Conservation (phyloP, 2,888 invertebrate genomes). For the Acheta domesticus region DNA sequence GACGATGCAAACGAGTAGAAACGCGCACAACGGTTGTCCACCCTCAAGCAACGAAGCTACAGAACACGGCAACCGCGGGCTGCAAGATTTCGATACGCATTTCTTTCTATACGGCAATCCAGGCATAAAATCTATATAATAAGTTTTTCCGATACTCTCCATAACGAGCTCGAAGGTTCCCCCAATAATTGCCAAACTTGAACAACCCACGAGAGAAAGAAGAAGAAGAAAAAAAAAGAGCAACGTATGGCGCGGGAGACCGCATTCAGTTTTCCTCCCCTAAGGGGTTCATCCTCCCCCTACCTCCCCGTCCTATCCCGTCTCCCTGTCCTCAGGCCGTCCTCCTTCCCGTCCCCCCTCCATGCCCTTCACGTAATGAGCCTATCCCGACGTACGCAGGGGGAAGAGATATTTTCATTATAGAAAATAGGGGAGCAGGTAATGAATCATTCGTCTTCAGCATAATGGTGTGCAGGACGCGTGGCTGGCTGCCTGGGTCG, state of each 20-base stretch:
- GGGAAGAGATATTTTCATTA: conserved; percentile 18
- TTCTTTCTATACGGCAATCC: conserved; percentile 11
- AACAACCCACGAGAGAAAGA: not conserved
- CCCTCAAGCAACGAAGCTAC: no score
- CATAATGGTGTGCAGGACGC: not conserved
- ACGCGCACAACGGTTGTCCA: no score
- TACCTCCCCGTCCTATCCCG: not conserved
- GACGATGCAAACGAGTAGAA: no score
- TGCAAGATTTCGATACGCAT: not conserved
- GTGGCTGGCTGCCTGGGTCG: no score
- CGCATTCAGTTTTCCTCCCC: not conserved
- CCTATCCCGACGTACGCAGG: not conserved
- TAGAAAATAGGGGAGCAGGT: conserved; percentile 18
- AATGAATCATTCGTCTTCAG: not conserved
- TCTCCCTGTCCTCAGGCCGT: not conserved
- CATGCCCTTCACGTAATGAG: conserved; percentile 9
- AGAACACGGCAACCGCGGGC: not conserved
- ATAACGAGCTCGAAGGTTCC: conserved; percentile 11
- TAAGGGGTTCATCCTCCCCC: not conserved
- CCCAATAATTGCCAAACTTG: conserved; percentile 10
- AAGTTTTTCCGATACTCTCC: conserved; percentile 7
- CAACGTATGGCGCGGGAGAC: not conserved
- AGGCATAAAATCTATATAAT: conserved; percentile 5
- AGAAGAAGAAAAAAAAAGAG: not conserved
- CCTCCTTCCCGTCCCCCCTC: not conserved